These are phyloP conservation scores for Parnassius mnemosyne DNA, from an alignment of 2,888 invertebrate genomes.

Conservation along the genomic window DNA sequence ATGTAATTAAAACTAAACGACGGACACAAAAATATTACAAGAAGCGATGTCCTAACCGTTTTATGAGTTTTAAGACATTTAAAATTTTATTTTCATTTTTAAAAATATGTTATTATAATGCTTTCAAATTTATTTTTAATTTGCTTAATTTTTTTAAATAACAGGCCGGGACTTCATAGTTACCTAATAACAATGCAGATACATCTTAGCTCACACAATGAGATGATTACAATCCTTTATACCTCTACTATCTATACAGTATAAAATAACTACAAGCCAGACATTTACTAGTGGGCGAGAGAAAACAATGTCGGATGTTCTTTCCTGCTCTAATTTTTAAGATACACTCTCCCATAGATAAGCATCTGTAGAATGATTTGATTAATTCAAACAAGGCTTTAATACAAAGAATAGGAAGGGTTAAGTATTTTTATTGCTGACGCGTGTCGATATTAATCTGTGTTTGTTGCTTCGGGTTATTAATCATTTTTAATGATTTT, in stretches of 20 bases:
- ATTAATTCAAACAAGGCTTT: slow-evolving; percentile 74
- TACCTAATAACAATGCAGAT: slow-evolving; percentile 44
- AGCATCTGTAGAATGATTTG: slow-evolving; percentile 72
- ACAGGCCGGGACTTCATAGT: slow-evolving; percentile 41
- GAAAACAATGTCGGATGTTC: slow-evolving; percentile 71
- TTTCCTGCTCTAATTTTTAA: slow-evolving; percentile 77
- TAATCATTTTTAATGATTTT: slow-evolving; percentile 71
- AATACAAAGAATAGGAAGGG: slow-evolving; percentile 65
- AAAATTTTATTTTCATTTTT: too few relatives aligned
- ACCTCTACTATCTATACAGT: slow-evolving; percentile 54
- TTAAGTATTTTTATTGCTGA: slow-evolving; percentile 72
- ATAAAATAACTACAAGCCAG: slow-evolving; percentile 62
- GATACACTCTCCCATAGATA: slow-evolving; percentile 62
- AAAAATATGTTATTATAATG: too few relatives aligned
- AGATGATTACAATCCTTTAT: slow-evolving; percentile 80
- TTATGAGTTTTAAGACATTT: too few relatives aligned
- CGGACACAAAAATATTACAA: too few relatives aligned
- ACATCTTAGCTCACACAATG: slow-evolving; percentile 75
- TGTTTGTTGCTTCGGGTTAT: slow-evolving; percentile 58
- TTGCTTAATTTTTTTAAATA: neutral
- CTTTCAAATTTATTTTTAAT: neutral
- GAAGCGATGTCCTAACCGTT: too few relatives aligned
- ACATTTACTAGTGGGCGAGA: slow-evolving; percentile 72
- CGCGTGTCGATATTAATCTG: slow-evolving; percentile 77
- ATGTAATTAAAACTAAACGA: too few relatives aligned